phyloP scores from a whole-genome alignment of 1,140 invertebrate species.

The Conus betulinus region DNA sequence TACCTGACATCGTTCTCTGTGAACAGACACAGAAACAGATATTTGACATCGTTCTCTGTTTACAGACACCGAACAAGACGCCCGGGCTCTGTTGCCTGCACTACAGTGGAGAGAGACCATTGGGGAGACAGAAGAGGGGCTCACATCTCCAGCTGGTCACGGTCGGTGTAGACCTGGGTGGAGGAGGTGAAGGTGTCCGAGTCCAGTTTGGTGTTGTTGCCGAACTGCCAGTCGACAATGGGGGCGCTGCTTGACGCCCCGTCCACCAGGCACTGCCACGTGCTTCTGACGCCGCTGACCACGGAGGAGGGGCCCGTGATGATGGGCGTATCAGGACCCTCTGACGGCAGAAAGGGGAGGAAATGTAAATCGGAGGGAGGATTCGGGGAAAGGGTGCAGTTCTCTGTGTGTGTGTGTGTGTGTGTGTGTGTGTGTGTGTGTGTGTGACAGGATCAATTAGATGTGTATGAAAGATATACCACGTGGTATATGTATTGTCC shows the following conservation, averaged over 20 bases:
- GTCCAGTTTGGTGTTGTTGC: slow-evolving; percentile 1
- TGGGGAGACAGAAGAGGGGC: neutral
- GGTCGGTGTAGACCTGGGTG: neutral
- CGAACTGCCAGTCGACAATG: slow-evolving; percentile 17
- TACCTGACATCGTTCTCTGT: no score
- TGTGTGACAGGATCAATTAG: no score
- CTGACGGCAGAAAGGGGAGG: neutral
- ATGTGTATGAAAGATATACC: no score
- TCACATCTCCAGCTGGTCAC: slow-evolving; percentile 30
- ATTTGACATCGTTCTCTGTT: no score
- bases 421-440: no score
- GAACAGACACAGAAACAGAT: no score
- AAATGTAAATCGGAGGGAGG: neutral
- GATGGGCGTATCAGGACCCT: slow-evolving; percentile 5
- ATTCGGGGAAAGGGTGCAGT: neutral
- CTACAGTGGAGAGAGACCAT: no score
- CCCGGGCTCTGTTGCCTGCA: no score
- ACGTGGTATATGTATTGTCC: no score
- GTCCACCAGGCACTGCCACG: slow-evolving; percentile 17
- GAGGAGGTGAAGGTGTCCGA: neutral
- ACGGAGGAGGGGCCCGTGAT: neutral
- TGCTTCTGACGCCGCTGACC: neutral
- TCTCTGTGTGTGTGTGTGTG: no score
- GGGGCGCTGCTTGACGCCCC: neutral
- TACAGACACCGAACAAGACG: no score